Evolutionary conservation across 2,113 vertebrate genomes (phyloP), one percentile per base, ranked within the genome.

Genomic region (Scomber scombrus): DNA sequence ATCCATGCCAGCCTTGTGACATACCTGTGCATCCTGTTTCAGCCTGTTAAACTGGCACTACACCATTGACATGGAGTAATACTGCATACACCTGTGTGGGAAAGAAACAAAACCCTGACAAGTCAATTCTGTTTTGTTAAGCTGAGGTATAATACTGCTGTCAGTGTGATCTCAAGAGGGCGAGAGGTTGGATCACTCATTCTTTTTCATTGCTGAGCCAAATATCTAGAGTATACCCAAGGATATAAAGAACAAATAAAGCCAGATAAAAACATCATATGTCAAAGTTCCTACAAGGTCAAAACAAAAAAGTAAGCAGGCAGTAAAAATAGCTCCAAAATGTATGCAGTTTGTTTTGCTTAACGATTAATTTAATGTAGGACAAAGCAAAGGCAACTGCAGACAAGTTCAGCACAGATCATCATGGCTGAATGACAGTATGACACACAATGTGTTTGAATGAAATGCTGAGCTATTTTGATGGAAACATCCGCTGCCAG

Each of bases 401-500:
- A 70, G 56, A 23, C 52, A 23, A 68, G 5, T 79, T 29, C 18
- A 29, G 47, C 8, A 11, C 54, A 15, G 14, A 50, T 65, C 62
- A 57, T 52, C 63, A n/a, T 0, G 23, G 51, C 26, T 58, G 57
- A 50, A 62, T 70, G 16, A 50, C 50, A 65, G 49, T 46, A 21
- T 67, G 68, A 26, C 14, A 62, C 70, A 71, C 19, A 3, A 18
- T 57, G 79, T 52, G 21, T 89, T 85, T 75, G 66, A 75, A 49
- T 73, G 74, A 87, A 87, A 80, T 81, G 78, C 65, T 89, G 92
- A 93, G 95, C 96, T 97, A 96, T 97, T 97, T 97, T 96, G 93
- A 97, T 96, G 96, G 81, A 96, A 96, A 96, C 95, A 96, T 97
- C 94, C 93, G 90, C 93, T 97, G 95, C 94, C 95, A 96, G 94